Base-by-base conservation (phyloP, 2,797 vertebrate species). In the Echeneis naucrates region DNA sequence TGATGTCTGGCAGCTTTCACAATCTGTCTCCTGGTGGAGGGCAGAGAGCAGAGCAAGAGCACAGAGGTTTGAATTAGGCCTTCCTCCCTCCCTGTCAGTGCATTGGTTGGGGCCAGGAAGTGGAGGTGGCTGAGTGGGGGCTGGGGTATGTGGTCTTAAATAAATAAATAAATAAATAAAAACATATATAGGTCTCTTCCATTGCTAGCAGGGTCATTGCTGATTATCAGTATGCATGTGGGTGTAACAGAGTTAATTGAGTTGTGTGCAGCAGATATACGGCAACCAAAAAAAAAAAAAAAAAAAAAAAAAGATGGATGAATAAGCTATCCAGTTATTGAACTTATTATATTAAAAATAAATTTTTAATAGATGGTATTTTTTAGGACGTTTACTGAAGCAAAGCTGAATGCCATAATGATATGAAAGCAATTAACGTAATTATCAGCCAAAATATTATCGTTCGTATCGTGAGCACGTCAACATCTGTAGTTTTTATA, bases 1-100 rank as follows among this genome's bases (percentile, higher is more conserved):
- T 95, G 94, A 95, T 94, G 94, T 92, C 88, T 93, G 92, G 88
- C 89, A 91, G 92, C 85, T 83, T 89, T 91, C 85, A 64, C 85
- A 78, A 72, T 60, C 80, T 35, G 75, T 87, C 87, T 89, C 84
- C 86, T 86, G 88, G 86, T 83, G 70, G 81, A 91, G 92, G 90
- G 82, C 90, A 91, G 86, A 85, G 86, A 91, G 92, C 91, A 90
- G 78, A 84, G 81, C 52, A 84, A 66, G 87, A 82, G 80, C 80
- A 77, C 3, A 62, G 81, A 59, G 74, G 80, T 81, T 63, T 86
- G 78, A 86, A 87, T 87, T 62, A 78, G 74, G 63, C 55, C 72
- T 56, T 52, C 55, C 69, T 42, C 59, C 48, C 67, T 54, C 52
- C 32, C 21, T 44, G 56, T 68, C 54, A 23, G 45, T 54, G 5